A percentile compares a stretch with the other conserved stretches of the same genome.
These are phyloP conservation scores for Strix uralensis DNA, from an alignment of 2,113 vertebrate species.

Conservation along the genomic window DNA sequence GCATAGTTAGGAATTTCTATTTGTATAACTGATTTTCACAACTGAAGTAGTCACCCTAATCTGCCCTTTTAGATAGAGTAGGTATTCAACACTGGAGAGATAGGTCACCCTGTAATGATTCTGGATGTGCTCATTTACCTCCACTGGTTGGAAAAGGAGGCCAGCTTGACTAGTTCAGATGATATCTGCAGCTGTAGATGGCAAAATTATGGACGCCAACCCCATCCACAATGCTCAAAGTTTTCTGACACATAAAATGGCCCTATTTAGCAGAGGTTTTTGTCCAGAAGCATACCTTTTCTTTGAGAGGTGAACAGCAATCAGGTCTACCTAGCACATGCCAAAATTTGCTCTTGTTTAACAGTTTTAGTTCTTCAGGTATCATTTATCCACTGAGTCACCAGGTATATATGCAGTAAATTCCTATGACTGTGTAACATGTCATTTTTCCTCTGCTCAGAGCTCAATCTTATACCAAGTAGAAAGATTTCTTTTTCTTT, in stretches of 20 bases:
- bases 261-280: not conserved
- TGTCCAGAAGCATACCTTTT: not conserved
- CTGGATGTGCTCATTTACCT: not conserved
- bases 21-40: not conserved
- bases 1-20: not conserved
- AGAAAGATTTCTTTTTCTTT: not conserved
- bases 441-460: not conserved
- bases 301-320: not conserved
- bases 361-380: not conserved
- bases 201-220: not conserved
- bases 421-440: not conserved
- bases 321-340: not conserved
- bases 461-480: fast-evolving
- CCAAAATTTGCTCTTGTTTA: not conserved
- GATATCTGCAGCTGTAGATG: not conserved
- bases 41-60: not conserved
- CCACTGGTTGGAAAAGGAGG: not conserved
- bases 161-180: not conserved
- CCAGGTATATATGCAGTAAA: too few species aligned
- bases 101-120: not conserved
- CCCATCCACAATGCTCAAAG: not conserved
- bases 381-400: not conserved
- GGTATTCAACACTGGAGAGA: not conserved
- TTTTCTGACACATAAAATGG: not conserved
- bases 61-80: not conserved